A percentile compares a stretch with the other conserved stretches of the same genome.
phyloP scores from a whole-genome alignment of 2,888 invertebrate species.

The Sesamia inferens region DNA sequence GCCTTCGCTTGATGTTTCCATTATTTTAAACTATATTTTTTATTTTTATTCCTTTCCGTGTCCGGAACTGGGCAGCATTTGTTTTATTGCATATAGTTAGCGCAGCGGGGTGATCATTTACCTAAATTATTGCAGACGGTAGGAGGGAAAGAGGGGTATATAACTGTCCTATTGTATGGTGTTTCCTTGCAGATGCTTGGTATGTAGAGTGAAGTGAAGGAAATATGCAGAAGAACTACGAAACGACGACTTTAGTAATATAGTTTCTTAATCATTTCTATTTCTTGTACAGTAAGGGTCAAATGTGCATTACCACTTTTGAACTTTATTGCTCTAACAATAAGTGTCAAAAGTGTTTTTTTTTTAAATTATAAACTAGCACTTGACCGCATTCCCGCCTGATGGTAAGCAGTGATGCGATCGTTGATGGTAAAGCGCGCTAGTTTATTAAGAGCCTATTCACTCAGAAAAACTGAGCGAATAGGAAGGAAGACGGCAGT shows the following conservation, averaged over 20 bases:
- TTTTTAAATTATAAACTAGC: too few relatives aligned
- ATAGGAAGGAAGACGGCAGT: too few relatives aligned
- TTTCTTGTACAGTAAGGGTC: too few relatives aligned
- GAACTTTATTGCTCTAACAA: too few relatives aligned
- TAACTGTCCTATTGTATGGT: slow-evolving; percentile 17
- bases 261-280: too few relatives aligned
- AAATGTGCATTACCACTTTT: too few relatives aligned
- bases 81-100: slow-evolving; percentile 63
- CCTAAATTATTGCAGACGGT: slow-evolving; percentile 42
- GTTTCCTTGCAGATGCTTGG: slow-evolving; percentile 28
- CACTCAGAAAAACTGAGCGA: too few relatives aligned
- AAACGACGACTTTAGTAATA: background rate
- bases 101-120: slow-evolving; percentile 57
- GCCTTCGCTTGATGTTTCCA: slow-evolving; percentile 61
- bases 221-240: background rate
- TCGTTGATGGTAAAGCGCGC: too few relatives aligned
- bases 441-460: too few relatives aligned
- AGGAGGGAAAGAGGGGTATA: slow-evolving; percentile 27
- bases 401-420: too few relatives aligned
- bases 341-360: too few relatives aligned
- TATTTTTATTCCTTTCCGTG: slow-evolving; percentile 58
- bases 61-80: slow-evolving; percentile 64
- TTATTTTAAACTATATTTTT: slow-evolving; percentile 66
- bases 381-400: too few relatives aligned
- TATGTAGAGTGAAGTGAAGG: background rate